Conservation (phyloP, 2,888 invertebrate genomes). For the Heteropelma amictum region DNA sequence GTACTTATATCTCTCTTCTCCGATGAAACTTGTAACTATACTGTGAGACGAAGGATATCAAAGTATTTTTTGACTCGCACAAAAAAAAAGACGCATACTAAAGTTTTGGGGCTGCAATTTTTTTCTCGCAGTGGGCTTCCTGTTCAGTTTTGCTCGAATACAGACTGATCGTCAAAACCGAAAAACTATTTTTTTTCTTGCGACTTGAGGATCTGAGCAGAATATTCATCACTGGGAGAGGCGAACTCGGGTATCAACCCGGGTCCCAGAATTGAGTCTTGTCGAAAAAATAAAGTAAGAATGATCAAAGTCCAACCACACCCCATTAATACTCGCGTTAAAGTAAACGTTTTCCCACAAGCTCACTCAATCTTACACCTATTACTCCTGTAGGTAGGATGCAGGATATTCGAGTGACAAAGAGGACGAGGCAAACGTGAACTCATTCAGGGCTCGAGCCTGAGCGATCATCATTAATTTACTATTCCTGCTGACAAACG, state of each 20-base stretch:
- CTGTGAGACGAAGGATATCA: not conserved
- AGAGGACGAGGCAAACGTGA: slow-evolving; percentile 62
- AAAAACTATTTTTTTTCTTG: no score
- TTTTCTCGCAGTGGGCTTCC: no score
- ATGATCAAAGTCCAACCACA: not conserved
- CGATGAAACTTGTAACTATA: slow-evolving; percentile 44
- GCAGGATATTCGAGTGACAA: slow-evolving; percentile 52
- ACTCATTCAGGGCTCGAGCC: slow-evolving; percentile 65
- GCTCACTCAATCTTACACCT: slow-evolving; percentile 25
- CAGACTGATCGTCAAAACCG: no score
- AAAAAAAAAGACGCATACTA: no score
- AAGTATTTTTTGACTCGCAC: no score
- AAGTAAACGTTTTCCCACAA: slow-evolving; percentile 67
- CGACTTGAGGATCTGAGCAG: no score
- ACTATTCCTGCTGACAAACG: slow-evolving; percentile 75
- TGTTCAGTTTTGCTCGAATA: no score
- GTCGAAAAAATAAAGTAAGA: no score
- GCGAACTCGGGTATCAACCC: no score
- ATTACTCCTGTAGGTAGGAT: slow-evolving; percentile 7
- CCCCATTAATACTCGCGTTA: slow-evolving; percentile 71
- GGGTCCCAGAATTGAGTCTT: no score
- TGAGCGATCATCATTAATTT: slow-evolving; percentile 75
- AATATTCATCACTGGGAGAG: no score
- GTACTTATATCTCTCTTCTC: not conserved
- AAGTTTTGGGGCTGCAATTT: no score